phyloP scores from a whole-genome alignment of 1,140 invertebrate species.

The Drosophila parabipectinata region DNA sequence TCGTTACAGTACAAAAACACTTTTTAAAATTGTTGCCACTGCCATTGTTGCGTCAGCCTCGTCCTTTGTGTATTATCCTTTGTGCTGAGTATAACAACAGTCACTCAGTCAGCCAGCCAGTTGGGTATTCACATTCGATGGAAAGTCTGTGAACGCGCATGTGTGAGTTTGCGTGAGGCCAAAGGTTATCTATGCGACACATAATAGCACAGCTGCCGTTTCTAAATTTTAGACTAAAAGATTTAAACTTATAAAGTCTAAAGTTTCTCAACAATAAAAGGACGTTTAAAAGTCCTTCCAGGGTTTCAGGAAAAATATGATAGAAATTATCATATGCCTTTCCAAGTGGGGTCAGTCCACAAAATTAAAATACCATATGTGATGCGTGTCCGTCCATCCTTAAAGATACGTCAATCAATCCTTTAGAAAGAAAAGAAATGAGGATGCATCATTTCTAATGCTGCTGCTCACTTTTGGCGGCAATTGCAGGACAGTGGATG shows the following conservation, averaged over 20 bases:
- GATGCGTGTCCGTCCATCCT: conserved; percentile 29
- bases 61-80: conserved; percentile 80
- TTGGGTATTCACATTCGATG: conserved; percentile 26
- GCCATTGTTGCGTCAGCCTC: conserved; percentile 77
- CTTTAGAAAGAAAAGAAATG: conserved; percentile 5
- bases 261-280: background rate
- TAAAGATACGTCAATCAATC: conserved; percentile 44
- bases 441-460: conserved; percentile 35
- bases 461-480: conserved; percentile 65
- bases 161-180: conserved; percentile 51
- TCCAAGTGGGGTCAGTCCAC: background rate
- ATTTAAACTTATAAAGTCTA: conserved; percentile 1
- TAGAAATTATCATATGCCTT: background rate
- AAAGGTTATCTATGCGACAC: conserved; percentile 76
- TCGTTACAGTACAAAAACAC: conserved; percentile 46
- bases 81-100: conserved; percentile 60
- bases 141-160: conserved; percentile 8
- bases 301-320: background rate
- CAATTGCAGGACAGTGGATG: conserved; percentile 52
- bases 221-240: conserved; percentile 16
- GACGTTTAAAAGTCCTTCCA: background rate
- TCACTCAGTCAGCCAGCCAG: conserved; percentile 47
- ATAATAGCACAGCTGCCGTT: conserved; percentile 71
- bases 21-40: conserved; percentile 79
- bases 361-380: background rate